Base-by-base conservation (phyloP, 2,113 vertebrate genomes). In the Gymnocephalus cernua region DNA sequence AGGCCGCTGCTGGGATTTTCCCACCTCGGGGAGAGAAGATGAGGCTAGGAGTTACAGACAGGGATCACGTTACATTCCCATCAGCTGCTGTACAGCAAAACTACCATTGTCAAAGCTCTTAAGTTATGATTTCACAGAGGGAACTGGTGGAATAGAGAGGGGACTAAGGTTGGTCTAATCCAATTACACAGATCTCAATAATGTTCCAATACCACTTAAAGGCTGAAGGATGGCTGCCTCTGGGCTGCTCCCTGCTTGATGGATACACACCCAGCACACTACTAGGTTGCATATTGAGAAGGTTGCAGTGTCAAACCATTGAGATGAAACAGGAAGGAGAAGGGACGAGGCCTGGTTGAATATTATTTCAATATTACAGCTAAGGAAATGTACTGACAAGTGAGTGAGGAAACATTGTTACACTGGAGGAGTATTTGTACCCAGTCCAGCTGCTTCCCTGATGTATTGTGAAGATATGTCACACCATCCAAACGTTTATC, bases 181-280 rank as follows among this genome's bases (percentile, higher is more conserved):
- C 91, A 93, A 88, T 92, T 92, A 91, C 87, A 92, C 86, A 92
- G 82, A 90, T 92, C 87, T 88, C 87, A 88, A 79, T 92, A 85
- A 74, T 86, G 61, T 88, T 89, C 86, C 90, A 91, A 87, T 84
- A 89, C 77, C 76, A 80, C 80, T 88, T 69, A 69, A 56, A 75
- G 70, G 72, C 83, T 86, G 83, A 85, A 77, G 80, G 81, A 88
- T 72, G 78, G 76, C 74, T 67, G 75, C 85, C 85, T 86, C 70
- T 73, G 83, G 85, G 81, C 70, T 83, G 75, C 72, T 75, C 12
- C 18, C 54, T 74, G 76, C 61, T 61, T 67, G 74, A 87, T 67
- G 78, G 70, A 86, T 85, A 66, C 63, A 80, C 79, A 73, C 38
- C 57, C 56, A 61, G 59, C 70, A 12, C 68, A 66, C 51, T 29